Percentiles rank a stretch among this genome's conserved stretches.
phyloP scores from a whole-genome alignment of 2,797 vertebrate species.

The Delichon dasypus region DNA sequence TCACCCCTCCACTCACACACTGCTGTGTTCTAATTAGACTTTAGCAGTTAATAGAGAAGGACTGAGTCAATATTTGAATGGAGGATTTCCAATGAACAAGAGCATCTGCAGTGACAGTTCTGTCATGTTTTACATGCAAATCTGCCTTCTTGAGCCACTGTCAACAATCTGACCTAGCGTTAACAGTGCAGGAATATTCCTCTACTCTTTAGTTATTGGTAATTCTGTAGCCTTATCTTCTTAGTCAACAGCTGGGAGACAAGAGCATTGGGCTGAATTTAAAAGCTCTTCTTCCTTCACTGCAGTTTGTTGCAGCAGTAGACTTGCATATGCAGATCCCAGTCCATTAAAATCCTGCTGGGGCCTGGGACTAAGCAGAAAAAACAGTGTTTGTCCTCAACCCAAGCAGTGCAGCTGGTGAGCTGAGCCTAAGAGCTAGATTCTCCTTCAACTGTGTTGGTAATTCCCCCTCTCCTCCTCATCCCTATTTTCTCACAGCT shows the following conservation, averaged over 20 bases:
- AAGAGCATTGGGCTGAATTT: neutral
- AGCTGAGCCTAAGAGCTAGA: neutral
- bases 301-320: neutral
- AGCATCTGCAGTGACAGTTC: neutral
- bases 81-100: neutral
- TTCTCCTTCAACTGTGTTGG: rapidly evolving
- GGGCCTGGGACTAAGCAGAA: neutral
- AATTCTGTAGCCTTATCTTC: neutral
- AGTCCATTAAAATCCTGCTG: neutral
- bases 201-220: neutral
- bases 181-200: neutral
- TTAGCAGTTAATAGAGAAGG: neutral
- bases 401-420: neutral
- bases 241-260: neutral
- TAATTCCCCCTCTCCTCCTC: neutral
- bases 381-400: neutral
- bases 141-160: neutral
- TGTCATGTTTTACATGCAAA: neutral
- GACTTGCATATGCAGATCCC: neutral
- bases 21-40: neutral
- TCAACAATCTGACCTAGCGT: neutral
- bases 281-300: neutral
- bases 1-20: neutral
- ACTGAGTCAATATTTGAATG: neutral
- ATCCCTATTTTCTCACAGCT: neutral